A percentile compares a stretch with the other conserved stretches of the same genome.
Evolutionary conservation across 2,888 invertebrate species (phyloP).

Genomic region (Ametastegia equiseti): DNA sequence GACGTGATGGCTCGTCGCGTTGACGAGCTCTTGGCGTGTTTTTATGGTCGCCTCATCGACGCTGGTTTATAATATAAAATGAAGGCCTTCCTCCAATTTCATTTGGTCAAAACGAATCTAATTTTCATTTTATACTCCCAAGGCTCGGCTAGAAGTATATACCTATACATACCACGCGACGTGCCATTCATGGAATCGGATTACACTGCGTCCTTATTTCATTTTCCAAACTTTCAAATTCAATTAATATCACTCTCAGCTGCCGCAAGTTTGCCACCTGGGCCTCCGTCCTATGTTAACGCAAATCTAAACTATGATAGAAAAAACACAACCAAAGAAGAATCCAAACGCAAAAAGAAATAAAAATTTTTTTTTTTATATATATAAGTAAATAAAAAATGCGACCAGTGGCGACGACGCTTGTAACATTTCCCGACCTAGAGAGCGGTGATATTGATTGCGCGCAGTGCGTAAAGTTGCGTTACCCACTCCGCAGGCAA

Average conservation of each 20-base stretch:
- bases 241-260: not conserved
- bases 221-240: not conserved
- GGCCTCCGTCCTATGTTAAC: not conserved
- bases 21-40: not conserved
- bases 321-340: not conserved
- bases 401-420: constrained; percentile 17
- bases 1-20: not conserved
- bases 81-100: not conserved
- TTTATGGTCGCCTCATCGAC: not conserved
- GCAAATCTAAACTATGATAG: not conserved
- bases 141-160: not conserved
- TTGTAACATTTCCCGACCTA: constrained; percentile 29
- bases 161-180: constrained; percentile 1
- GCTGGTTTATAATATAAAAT: not conserved
- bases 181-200: constrained; percentile 15
- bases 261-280: not conserved
- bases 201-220: constrained; percentile 10
- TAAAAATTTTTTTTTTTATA: too few relatives aligned
- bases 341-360: not conserved
- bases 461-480: constrained; percentile 35
- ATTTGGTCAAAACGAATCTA: constrained; percentile 2
- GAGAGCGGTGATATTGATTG: constrained; percentile 40
- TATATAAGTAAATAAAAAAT: too few relatives aligned
- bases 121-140: not conserved
- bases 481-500: not conserved